Base-by-base conservation (phyloP, 1,140 invertebrate genomes). In the Euborellia annulipes region DNA sequence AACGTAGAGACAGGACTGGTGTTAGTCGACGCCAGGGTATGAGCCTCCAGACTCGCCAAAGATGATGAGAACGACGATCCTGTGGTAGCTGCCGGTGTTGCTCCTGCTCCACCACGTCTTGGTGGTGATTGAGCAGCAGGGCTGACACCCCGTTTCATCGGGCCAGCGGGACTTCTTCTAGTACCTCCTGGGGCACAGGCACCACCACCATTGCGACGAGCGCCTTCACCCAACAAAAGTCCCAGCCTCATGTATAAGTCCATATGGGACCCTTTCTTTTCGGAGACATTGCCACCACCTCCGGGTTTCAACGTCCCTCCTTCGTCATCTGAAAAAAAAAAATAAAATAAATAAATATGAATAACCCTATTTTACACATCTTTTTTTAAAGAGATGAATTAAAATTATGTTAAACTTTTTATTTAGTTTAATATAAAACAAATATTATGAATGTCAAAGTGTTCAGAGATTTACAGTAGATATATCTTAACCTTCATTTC, bases 181-280 rank as follows among this genome's bases (percentile, higher is more conserved):
- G 23, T 27, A 52, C n/a, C 47, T 48, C 0, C 48, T 17, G 41
- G 11, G 52, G 43, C 4, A 34, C 45, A 40, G 36, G 42, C 27
- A 16, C 53, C 62, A 65, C 54, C 66, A 55, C 54, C 62, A 62
- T 51, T 62, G 66, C 59, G 49, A 38, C 52, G 45, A 16, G 59
- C 63, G 49, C 68, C 65, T 54, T 82, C 81, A 2, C 86, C 85
- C 16, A 92, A 64, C 13, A 92, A 64, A 6, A 92, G 63, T 3
- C 87, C 87, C 20, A 93, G 64, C 1, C 88, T 69, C 69, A 85
- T 85, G 62, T 90, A 87, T 21, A 93, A 69, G 60, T 90, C 87
- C 58, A 75, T 78, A 55, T 79, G 78, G 14, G 72, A 70, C 1
- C 62, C 69, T 48, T 73, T 71, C 36, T 72, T 72, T 51, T 19